Base-by-base conservation (phyloP, 2,113 vertebrate genomes). In the Procavia capensis region DNA sequence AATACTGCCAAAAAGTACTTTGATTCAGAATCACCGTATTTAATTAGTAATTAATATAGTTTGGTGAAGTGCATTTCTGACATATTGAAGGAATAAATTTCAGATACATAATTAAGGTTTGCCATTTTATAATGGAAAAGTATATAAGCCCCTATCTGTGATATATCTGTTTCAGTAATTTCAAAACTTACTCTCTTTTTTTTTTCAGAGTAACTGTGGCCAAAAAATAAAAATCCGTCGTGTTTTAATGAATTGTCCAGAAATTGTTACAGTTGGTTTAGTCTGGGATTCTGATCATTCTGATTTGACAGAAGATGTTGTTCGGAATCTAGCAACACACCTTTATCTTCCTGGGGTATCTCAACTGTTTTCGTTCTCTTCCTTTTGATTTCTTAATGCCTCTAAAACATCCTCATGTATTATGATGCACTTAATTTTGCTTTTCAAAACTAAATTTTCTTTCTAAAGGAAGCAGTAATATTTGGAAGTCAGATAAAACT, bases 201-300 rank as follows among this genome's bases (percentile, higher is more conserved):
- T 97, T 50, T 88, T 96, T 11, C 94, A 99, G 99, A 99, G 99
- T 97, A 99, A 99, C 91, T 99, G 99, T 98, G 99, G 99, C 63
- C 99, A 99, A 97, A 99, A 98, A 98, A 99, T 99, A 94, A 99
- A 99, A 98, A 99, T 99, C 75, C 99, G 99, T n/a, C 99, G 99
- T 41, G 99, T 99, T 96, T 98, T 99, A 81, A 99, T 99, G 99
- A 99, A 99, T 97, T 99, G 99, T 85, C 99, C 99, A 0, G 99
- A 99, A 98, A 99, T 99, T 27, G 99, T 99, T 11, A 99, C 99
- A 22, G 99, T 99, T 0, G 99, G 99, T 72, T 98, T 99, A 50
- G 99, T 99, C 47, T 99, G 99, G 99, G 99, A 99, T 97, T 99
- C 99, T 0, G 99, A 99, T 25, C 99, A 99, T 97, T 99, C 99